Base-by-base conservation (phyloP, 1,140 invertebrate genomes). In the Sminthurides bifidus region DNA sequence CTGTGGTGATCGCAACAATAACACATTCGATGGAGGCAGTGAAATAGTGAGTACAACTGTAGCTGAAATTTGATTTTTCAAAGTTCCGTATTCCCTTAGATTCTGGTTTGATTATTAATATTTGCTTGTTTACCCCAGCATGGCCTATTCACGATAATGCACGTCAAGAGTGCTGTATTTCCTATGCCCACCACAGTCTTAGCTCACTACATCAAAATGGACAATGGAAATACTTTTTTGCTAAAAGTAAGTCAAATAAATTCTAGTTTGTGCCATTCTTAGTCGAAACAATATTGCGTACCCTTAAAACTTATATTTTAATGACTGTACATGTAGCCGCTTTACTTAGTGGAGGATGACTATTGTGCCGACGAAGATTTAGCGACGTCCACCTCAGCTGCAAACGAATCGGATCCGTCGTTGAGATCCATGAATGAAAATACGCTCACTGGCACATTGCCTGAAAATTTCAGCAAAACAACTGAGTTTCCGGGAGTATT, bases 121-220 rank as follows among this genome's bases (percentile, higher is more conserved):
- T 4, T 30, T 41, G 4, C 43, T 55, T 41, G 41, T 14, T 30
- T 12, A 26, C 52, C 46, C 35, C 71, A 85, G 83, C 82, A 84
- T 52, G 82, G 82, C 35, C 68, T 86, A 53, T 78, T 86, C 63
- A 84, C 80, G 64, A 81, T 86, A n/a, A 78, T 87, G 10, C 84
- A 86, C 66, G 83, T 87, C 58, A 79, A 80, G 64, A 84, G 86
- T 71, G 76, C 79, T 17, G 79, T 85, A 31, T 85, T 83, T 68
- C 82, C 81, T 29, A 69, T 85, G 52, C 82, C 82, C 17, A 85
- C 83, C 59, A 82, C 81, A 64, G 80, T 86, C 64, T 74, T 86
- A 56, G 82, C 83, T 23, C 83, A 85, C 70, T 86, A 86, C 71
- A 72, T 86, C 23, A 87, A 87, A 69, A 82, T 85, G 71, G 81